Evolutionary conservation across 2,888 invertebrate genomes (phyloP).

Genomic region (Drosophila pegasa): DNA sequence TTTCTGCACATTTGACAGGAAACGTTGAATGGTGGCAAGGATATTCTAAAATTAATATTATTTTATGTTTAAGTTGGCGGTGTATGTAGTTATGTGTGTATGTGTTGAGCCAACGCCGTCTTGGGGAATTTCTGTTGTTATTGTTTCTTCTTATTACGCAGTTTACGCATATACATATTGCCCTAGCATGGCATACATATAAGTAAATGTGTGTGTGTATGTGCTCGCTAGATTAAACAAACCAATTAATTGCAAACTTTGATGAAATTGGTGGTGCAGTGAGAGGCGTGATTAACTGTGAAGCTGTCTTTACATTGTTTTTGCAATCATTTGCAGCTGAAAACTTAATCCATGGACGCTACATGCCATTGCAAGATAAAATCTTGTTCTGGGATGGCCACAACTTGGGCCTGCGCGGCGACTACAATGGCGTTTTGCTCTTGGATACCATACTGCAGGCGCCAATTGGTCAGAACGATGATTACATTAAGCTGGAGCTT

Average conservation of each 20-base stretch:
- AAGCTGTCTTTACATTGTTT: neutral
- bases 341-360: slow-evolving; percentile 89
- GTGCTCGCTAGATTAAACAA: slow-evolving; percentile 1
- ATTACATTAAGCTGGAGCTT: slow-evolving; percentile 92
- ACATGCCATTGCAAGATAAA: slow-evolving; percentile 92
- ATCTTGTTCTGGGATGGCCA: slow-evolving; percentile 93
- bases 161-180: slow-evolving; percentile 32
- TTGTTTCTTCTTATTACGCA: slow-evolving; percentile 45
- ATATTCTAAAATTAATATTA: slow-evolving; percentile 5
- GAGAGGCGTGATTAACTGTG: neutral
- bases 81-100: neutral
- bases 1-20: slow-evolving; percentile 12
- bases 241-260: slow-evolving; percentile 14
- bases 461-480: slow-evolving; percentile 91
- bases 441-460: slow-evolving; percentile 95
- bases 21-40: slow-evolving; percentile 10
- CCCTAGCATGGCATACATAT: slow-evolving; percentile 1
- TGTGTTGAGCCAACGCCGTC: neutral
- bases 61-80: neutral
- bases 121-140: neutral
- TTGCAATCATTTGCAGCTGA: slow-evolving; percentile 77
- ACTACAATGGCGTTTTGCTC: slow-evolving; percentile 95
- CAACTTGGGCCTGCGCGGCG: slow-evolving; percentile 93
- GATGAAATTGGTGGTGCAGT: slow-evolving; percentile 10
- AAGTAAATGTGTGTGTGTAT: neutral